These are phyloP conservation scores for Protodeltote pygarga DNA, from an alignment of 2,888 invertebrate species.

Conservation along the genomic window DNA sequence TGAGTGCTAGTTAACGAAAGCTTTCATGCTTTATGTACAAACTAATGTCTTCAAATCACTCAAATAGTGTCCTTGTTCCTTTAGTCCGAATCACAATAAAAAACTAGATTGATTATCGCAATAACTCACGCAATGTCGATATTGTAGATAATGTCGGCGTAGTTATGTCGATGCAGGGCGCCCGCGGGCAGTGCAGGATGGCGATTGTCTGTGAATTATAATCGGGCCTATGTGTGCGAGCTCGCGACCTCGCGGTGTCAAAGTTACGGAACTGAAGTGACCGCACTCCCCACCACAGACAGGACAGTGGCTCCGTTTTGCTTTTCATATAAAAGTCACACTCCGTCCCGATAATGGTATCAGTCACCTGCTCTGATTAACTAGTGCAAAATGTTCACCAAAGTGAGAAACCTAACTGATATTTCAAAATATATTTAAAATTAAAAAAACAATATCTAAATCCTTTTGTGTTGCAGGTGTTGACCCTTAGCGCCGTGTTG, in stretches of 20 bases:
- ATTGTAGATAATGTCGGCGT: constrained; percentile 46
- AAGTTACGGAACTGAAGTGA: constrained; percentile 85
- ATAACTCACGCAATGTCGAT: constrained; percentile 60
- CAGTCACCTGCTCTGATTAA: constrained; percentile 84
- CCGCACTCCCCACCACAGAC: constrained; percentile 77
- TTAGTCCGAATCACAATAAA: constrained; percentile 38
- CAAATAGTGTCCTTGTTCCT: constrained; percentile 41
- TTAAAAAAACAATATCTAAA: constrained; percentile 10
- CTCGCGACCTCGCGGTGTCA: constrained; percentile 84
- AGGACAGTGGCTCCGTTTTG: constrained; percentile 80
- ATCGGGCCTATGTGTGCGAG: constrained; percentile 70
- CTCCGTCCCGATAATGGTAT: constrained; percentile 79
- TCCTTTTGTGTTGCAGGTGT: constrained; percentile 61
- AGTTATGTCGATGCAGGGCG: constrained; percentile 41
- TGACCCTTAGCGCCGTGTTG: constrained; percentile 81
- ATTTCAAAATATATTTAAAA: constrained; percentile 20
- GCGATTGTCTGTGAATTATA: constrained; percentile 66
- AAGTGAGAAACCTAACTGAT: constrained; percentile 72
- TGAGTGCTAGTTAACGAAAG: constrained; percentile 18
- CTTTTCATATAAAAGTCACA: constrained; percentile 86
- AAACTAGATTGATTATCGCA: constrained; percentile 57
- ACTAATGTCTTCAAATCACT: constrained; percentile 34
- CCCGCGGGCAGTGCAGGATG: constrained; percentile 50
- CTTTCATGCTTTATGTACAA: constrained; percentile 25
- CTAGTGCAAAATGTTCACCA: constrained; percentile 85